These are phyloP conservation scores for Solenopsis invicta DNA, from an alignment of 1,140 invertebrate genomes.

Conservation along the genomic window DNA sequence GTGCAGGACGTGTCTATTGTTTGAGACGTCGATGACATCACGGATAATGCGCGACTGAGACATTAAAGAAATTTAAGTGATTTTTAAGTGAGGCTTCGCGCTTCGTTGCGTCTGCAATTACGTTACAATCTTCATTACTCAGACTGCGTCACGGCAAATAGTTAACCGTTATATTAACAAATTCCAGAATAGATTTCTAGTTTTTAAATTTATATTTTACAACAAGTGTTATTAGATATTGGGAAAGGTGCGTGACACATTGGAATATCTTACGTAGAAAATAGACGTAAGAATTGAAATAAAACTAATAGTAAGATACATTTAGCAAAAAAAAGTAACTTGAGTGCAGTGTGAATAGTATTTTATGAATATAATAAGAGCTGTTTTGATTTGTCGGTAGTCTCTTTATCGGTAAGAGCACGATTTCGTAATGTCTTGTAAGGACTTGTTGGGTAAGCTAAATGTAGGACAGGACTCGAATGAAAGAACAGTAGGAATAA, in stretches of 20 bases:
- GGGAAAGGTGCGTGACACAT: no score
- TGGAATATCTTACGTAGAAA: background rate
- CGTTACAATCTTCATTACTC: slow-evolving; percentile 27
- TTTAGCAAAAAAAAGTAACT: background rate
- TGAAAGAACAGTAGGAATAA: slow-evolving; percentile 9
- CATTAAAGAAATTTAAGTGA: slow-evolving; percentile 21
- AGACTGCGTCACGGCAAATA: background rate
- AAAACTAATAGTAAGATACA: background rate
- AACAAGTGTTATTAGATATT: background rate
- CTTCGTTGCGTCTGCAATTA: slow-evolving; percentile 25
- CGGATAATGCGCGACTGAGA: slow-evolving; percentile 21
- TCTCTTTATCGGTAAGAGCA: background rate
- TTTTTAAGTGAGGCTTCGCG: slow-evolving; percentile 55
- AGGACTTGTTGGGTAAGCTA: background rate
- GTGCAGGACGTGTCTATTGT: background rate
- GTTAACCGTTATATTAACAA: background rate
- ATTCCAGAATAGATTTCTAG: background rate
- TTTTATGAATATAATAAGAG: background rate
- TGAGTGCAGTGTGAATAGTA: background rate
- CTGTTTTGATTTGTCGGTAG: background rate
- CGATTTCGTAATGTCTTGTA: background rate
- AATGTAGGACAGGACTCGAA: slow-evolving; percentile 1
- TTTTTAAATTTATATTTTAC: background rate
- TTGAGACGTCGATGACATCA: slow-evolving; percentile 36
- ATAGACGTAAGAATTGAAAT: background rate